Evolutionary conservation across 2,113 vertebrate species (phyloP).

Genomic region (Siniperca knerii): DNA sequence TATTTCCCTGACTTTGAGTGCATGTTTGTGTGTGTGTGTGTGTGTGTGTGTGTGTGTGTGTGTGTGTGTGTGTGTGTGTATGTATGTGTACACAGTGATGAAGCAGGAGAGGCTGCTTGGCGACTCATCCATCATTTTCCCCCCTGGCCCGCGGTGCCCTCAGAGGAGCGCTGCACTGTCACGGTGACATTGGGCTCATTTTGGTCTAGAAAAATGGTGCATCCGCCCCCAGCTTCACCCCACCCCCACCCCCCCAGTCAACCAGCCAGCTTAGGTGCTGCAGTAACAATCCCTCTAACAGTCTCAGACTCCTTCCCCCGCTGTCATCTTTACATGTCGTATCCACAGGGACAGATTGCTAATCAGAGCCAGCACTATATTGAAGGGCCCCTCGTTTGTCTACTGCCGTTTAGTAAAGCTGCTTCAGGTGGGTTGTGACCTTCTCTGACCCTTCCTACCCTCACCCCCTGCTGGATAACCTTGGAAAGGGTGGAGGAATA

Average conservation of each 20-base stretch:
- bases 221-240: slow-evolving; percentile 43
- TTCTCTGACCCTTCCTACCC: slow-evolving; percentile 35
- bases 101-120: slow-evolving; percentile 70
- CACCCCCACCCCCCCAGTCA: slow-evolving; percentile 20
- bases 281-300: slow-evolving; percentile 64
- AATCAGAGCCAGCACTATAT: slow-evolving; percentile 54
- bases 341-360: slow-evolving; percentile 57
- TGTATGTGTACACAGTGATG: slow-evolving; percentile 53
- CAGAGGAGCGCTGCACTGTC: slow-evolving; percentile 71
- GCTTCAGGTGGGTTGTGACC: slow-evolving; percentile 52
- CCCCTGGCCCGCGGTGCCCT: slow-evolving; percentile 71
- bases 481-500: slow-evolving; percentile 53
- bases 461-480: slow-evolving; percentile 58
- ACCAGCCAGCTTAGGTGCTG: slow-evolving; percentile 43
- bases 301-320: slow-evolving; percentile 30
- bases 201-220: slow-evolving; percentile 77
- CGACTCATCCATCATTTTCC: slow-evolving; percentile 81
- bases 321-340: slow-evolving; percentile 20
- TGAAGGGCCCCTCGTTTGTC: slow-evolving; percentile 59
- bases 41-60: slow-evolving; percentile 20
- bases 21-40: slow-evolving; percentile 40
- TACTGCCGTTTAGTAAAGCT: slow-evolving; percentile 22
- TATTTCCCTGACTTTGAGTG: slow-evolving; percentile 31
- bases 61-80: slow-evolving; percentile 9
- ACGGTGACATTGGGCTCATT: slow-evolving; percentile 81